Evolutionary conservation across 53 echinoderm and acorn worm genomes (phyloP).

Genomic region (Actinopyga echinites): DNA sequence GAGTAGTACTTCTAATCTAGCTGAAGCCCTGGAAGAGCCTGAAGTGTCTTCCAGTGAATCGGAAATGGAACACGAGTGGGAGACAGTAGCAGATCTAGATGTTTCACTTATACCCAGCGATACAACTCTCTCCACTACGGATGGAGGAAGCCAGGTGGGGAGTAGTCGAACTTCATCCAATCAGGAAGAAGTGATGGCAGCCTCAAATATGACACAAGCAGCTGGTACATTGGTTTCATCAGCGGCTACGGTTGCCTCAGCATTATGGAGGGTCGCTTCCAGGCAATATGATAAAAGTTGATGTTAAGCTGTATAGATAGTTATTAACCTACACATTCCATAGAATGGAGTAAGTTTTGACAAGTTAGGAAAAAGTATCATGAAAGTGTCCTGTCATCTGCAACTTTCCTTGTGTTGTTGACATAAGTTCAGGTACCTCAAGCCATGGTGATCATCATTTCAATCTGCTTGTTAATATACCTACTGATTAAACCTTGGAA

Average conservation of each 20-base stretch:
- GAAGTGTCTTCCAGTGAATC: constrained; percentile 31
- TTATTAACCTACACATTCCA: no score
- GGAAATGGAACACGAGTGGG: constrained; percentile 84
- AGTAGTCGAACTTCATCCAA: constrained; percentile 49
- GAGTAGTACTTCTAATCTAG: constrained; percentile 67
- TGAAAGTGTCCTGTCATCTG: no score
- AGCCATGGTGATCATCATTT: no score
- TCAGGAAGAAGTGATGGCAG: constrained; percentile 56
- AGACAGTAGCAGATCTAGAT: constrained; percentile 72
- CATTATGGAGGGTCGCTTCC: constrained; percentile 87
- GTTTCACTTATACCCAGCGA: constrained; percentile 54
- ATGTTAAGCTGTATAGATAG: neutral
- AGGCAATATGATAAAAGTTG: constrained; percentile 75
- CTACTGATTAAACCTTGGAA: no score
- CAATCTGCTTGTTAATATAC: no score
- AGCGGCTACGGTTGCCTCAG: constrained; percentile 88
- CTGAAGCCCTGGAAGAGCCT: constrained; percentile 54
- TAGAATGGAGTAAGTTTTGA: no score
- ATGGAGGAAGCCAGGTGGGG: constrained; percentile 27
- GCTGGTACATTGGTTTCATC: constrained; percentile 91
- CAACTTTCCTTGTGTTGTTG: no score
- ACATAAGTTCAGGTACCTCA: no score
- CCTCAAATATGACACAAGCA: constrained; percentile 54
- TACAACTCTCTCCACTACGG: constrained; percentile 48
- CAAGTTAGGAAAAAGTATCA: no score